Conservation (phyloP, 2,797 vertebrate genomes). For the Alectoris magna region DNA sequence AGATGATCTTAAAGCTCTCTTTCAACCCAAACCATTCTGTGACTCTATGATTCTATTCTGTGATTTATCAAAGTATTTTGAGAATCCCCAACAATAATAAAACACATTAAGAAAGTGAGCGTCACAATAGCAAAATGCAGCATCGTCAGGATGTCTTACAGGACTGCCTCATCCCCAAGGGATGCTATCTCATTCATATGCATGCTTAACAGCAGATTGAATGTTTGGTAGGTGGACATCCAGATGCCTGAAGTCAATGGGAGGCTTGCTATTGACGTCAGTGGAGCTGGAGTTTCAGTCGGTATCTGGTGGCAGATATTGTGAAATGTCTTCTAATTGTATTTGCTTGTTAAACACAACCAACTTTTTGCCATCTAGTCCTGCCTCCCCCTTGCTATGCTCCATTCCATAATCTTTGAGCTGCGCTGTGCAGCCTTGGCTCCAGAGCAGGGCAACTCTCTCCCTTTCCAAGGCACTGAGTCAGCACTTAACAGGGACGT, state of each 20-base stretch:
- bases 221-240: neutral
- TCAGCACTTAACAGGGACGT: neutral
- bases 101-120: neutral
- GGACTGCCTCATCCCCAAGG: accelerated
- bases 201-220: neutral
- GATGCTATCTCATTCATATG: accelerated
- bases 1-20: too few relatives aligned
- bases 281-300: neutral
- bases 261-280: neutral
- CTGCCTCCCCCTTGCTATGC: neutral
- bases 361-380: neutral
- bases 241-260: neutral
- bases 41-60: too few relatives aligned
- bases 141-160: neutral
- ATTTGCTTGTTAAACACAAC: neutral
- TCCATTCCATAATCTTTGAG: neutral
- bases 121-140: neutral
- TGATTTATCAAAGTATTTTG: neutral
- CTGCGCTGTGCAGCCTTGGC: neutral
- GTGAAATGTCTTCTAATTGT: neutral
- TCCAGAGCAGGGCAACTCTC: neutral
- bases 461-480: neutral
- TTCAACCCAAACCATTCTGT: too few relatives aligned
- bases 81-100: accelerated
- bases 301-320: neutral